phyloP scores from a whole-genome alignment of 1,140 invertebrate genomes.

The Halyomorpha halys region DNA sequence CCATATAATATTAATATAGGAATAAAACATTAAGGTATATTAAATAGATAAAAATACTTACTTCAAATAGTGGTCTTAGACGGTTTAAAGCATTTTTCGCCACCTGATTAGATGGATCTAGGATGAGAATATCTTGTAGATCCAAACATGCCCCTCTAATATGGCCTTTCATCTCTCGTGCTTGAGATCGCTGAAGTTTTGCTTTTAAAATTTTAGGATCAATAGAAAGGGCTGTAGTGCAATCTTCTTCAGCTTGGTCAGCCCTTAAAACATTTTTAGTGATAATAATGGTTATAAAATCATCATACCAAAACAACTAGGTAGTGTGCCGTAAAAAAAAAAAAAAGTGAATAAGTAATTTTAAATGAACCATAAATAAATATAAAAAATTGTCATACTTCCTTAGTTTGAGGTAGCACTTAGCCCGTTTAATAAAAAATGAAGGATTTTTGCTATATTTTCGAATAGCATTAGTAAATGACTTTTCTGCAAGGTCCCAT shows the following conservation, averaged over 20 bases:
- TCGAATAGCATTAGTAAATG: constrained; percentile 5
- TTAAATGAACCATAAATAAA: too few species aligned
- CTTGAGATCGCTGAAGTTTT: constrained; percentile 6
- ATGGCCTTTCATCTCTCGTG: not conserved
- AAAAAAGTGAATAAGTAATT: too few species aligned
- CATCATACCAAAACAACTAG: too few species aligned
- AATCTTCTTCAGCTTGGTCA: constrained; percentile 2
- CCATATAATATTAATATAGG: too few species aligned
- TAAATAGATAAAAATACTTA: not conserved
- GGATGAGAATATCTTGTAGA: constrained; percentile 2
- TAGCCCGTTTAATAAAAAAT: constrained; percentile 7
- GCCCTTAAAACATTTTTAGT: not conserved
- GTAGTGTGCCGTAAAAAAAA: too few species aligned
- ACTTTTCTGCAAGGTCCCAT: not conserved
- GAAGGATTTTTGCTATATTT: constrained; percentile 3
- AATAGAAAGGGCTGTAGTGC: not conserved
- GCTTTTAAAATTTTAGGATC: constrained; percentile 12
- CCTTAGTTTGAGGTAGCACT: constrained; percentile 3
- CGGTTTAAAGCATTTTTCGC: not conserved
- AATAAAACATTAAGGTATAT: too few species aligned
- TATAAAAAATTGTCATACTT: not conserved
- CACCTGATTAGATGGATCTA: not conserved
- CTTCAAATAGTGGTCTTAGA: not conserved
- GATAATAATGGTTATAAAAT: too few species aligned
- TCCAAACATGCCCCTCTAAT: not conserved